Percentiles rank a stretch among this genome's conserved stretches.
These are phyloP conservation scores for Netelia melanura DNA, from an alignment of 2,888 invertebrate species.

Conservation along the genomic window DNA sequence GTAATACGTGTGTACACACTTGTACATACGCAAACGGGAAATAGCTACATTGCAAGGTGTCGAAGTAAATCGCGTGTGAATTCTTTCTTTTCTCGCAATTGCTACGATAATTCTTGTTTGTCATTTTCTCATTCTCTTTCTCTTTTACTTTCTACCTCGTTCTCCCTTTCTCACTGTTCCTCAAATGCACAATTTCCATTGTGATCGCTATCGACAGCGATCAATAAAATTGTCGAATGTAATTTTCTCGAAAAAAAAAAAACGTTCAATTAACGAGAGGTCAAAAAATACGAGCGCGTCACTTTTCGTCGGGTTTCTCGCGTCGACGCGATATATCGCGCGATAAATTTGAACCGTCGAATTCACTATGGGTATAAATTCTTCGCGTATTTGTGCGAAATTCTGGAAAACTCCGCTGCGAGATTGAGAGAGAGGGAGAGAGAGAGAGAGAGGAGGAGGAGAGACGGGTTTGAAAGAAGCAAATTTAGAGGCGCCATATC, in stretches of 20 bases:
- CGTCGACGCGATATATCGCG: too few species aligned
- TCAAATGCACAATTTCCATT: not conserved
- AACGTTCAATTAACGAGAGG: too few species aligned
- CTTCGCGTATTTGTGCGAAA: not conserved
- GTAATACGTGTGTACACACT: slow-evolving; percentile 18
- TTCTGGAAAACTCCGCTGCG: not conserved
- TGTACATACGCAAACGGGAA: slow-evolving; percentile 11
- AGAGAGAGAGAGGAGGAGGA: not conserved
- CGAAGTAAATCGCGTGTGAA: not conserved
- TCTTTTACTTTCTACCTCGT: not conserved
- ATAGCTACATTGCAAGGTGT: not conserved
- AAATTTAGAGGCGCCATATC: slow-evolving; percentile 40
- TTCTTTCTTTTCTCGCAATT: not conserved
- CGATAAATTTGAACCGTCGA: not conserved
- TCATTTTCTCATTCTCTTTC: not conserved
- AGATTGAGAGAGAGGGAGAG: not conserved
- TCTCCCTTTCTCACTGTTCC: not conserved
- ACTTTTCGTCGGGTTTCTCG: not conserved
- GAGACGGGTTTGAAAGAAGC: not conserved
- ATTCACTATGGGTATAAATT: slow-evolving; percentile 12
- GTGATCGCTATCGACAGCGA: not conserved
- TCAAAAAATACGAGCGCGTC: not conserved
- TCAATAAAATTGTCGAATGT: too few species aligned
- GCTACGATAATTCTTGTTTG: not conserved
- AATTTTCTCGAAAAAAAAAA: too few species aligned